A percentile compares a stretch with the other conserved stretches of the same genome.
Evolutionary conservation across 1,140 invertebrate species (phyloP).

Genomic region (Drosophila funebris): DNA sequence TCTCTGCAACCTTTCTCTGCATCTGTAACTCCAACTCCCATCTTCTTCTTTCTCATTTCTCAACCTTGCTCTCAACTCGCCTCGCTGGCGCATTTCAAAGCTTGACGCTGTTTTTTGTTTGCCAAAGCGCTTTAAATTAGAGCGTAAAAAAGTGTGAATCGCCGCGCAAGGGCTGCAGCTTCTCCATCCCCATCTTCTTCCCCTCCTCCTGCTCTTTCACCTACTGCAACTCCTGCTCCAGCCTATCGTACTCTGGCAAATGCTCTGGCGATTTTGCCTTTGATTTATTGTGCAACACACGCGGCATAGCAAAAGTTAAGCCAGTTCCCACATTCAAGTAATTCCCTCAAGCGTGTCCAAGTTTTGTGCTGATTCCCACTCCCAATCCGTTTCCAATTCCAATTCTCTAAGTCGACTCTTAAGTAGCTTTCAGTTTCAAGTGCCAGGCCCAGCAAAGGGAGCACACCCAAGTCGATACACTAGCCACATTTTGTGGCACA

Average conservation of each 20-base stretch:
- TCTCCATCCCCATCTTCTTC: neutral
- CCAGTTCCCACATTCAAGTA: conserved; percentile 45
- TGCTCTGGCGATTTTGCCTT: conserved; percentile 31
- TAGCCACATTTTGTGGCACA: conserved; percentile 16
- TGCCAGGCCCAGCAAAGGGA: conserved; percentile 28
- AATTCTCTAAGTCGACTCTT: conserved; percentile 5
- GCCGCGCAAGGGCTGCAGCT: conserved; percentile 20
- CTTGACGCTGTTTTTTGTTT: conserved; percentile 58
- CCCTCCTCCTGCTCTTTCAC: neutral
- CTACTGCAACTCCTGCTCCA: neutral
- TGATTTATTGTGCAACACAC: conserved; percentile 56
- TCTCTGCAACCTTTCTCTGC: neutral
- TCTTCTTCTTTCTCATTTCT: neutral
- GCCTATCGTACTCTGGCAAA: conserved; percentile 28
- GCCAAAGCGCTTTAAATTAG: conserved; percentile 79
- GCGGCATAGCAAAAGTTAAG: no score
- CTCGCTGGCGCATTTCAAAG: conserved; percentile 75
- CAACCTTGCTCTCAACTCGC: conserved; percentile 33
- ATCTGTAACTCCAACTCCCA: neutral
- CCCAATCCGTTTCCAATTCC: neutral
- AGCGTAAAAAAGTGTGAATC: conserved; percentile 75
- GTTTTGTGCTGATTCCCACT: conserved; percentile 26
- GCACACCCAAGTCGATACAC: conserved; percentile 21
- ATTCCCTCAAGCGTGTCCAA: conserved; percentile 68
- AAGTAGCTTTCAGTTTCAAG: conserved; percentile 48